phyloP scores from a whole-genome alignment of 1,140 invertebrate genomes.

The Brevipalpus yothersi region DNA sequence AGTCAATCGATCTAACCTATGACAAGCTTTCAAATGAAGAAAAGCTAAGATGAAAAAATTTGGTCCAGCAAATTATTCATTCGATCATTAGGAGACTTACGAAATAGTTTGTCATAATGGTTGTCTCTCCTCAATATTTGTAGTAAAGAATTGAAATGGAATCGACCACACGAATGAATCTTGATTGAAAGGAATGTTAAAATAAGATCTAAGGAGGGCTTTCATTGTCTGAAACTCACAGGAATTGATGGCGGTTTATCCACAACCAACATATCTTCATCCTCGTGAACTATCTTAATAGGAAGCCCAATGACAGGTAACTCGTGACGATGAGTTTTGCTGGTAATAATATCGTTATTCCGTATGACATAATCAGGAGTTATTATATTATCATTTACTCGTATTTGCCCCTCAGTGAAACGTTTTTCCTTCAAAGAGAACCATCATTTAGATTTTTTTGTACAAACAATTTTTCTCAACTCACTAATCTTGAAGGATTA shows the following conservation, averaged over 20 bases:
- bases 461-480: background rate
- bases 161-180: constrained; percentile 90
- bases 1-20: constrained; percentile 31
- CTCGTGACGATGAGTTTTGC: constrained; percentile 31
- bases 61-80: no score
- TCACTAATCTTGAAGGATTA: background rate
- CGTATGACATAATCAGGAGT: constrained; percentile 67
- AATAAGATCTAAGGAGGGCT: no score
- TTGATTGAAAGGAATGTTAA: constrained; percentile 18
- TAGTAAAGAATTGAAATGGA: constrained; percentile 81
- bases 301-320: constrained; percentile 32
- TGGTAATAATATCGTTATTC: constrained; percentile 78
- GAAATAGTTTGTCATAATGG: constrained; percentile 72
- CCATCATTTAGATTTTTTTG: background rate
- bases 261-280: constrained; percentile 91
- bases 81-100: constrained; percentile 35
- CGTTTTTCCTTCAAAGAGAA: constrained; percentile 21
- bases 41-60: background rate
- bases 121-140: constrained; percentile 91
- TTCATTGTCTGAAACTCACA: constrained; percentile 38
- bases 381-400: constrained; percentile 80
- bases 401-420: constrained; percentile 65
- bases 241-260: constrained; percentile 99
- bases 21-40: constrained; percentile 18
- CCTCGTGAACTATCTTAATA: constrained; percentile 85